phyloP scores from a whole-genome alignment of 2,888 invertebrate species.

The Gastracanthus pulcherrimus region DNA sequence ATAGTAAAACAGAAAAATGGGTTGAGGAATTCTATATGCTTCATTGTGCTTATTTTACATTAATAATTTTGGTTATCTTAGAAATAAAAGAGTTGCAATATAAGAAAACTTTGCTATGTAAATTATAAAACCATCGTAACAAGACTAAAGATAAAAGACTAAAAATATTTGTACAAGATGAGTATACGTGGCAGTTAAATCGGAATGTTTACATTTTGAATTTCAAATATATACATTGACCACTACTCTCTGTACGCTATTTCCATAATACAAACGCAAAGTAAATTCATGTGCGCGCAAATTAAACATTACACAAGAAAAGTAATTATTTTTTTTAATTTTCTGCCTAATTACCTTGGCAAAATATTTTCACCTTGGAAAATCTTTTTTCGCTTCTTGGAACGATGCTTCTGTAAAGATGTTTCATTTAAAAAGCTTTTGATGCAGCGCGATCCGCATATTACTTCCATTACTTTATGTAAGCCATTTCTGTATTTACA shows the following conservation, averaged over 20 bases:
- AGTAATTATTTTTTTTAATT: not conserved
- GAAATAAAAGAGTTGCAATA: no score
- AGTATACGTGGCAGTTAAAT: not conserved
- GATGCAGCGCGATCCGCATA: not conserved
- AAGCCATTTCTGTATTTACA: no score
- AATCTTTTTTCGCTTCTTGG: no score
- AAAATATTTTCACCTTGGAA: no score
- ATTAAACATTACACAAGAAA: constrained; percentile 10
- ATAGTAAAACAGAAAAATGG: no score
- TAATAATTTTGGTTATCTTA: no score
- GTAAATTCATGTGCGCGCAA: not conserved
- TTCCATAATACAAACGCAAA: not conserved
- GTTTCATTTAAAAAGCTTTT: not conserved
- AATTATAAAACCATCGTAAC: no score
- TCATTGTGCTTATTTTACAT: no score
- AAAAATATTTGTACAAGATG: not conserved
- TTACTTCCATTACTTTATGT: no score
- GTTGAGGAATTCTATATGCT: no score
- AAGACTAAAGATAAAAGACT: not conserved
- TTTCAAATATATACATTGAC: not conserved
- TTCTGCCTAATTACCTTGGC: not conserved
- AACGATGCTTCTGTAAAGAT: not conserved
- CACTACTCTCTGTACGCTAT: not conserved
- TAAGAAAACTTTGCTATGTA: no score
- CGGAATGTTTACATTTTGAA: not conserved